These are phyloP conservation scores for Halcyon chelicuti DNA, from an alignment of 2,797 vertebrate species.

Conservation along the genomic window DNA sequence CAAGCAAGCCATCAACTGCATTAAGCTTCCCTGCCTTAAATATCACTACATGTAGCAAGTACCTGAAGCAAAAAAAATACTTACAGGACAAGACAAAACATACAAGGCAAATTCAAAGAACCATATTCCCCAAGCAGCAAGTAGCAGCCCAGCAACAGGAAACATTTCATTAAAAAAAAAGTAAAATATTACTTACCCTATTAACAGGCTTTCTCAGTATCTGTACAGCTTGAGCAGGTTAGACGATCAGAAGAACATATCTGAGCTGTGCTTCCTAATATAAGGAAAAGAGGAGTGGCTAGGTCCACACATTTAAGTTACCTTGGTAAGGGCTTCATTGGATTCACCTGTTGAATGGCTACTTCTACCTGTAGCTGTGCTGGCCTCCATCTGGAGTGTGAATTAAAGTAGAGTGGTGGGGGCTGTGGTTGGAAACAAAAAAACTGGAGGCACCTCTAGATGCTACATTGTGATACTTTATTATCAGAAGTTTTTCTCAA, in stretches of 20 bases:
- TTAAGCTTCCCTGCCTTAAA: neutral
- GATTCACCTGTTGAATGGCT: neutral
- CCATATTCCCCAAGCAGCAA: neutral
- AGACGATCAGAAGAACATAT: rapidly evolving
- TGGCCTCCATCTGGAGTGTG: neutral
- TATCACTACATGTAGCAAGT: rapidly evolving
- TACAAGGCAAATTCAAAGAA: neutral
- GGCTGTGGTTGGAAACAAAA: neutral
- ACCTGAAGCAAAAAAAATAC: neutral
- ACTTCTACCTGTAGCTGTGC: neutral
- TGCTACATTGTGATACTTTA: neutral
- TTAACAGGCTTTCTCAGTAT: neutral
- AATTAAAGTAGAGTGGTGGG: neutral
- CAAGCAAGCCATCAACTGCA: neutral
- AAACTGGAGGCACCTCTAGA: neutral
- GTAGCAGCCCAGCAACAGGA: neutral
- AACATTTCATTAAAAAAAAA: neutral
- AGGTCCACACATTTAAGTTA: neutral
- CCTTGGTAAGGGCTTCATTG: neutral
- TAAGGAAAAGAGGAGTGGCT: rapidly evolving
- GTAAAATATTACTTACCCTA: neutral
- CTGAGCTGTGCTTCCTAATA: neutral
- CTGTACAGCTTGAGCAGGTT: neutral
- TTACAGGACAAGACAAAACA: neutral
- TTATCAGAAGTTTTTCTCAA: neutral